Evolutionary conservation across 2,113 vertebrate genomes (phyloP), one percentile per base, ranked within the genome.

Genomic region (Panthera tigris): DNA sequence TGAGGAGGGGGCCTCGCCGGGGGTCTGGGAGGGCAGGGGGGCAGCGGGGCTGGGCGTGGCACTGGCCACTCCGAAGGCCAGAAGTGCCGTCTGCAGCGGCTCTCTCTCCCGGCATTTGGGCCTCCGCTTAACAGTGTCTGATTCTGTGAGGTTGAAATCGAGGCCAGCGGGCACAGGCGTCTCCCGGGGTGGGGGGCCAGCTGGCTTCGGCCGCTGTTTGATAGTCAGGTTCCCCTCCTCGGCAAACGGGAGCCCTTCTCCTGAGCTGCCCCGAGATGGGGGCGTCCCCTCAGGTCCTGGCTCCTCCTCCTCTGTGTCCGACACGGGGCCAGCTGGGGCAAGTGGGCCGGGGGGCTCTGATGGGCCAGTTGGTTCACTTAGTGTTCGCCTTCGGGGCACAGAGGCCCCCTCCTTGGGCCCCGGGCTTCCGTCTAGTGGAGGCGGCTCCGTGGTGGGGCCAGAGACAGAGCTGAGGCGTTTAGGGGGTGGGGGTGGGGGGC

Each of bases 211-310:
- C 33, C 99, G 98, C 98, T 99, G 99, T 92, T 99, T 99, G 98
- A 99, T 99, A 29, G 99, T 99, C 89, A 99, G 99, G 95, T 99
- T 99, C 29, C 99, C 99, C 93, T 99, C 99, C 78, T 99, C 99
- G 0, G 99, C 99, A 4, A 99, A 99, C 0, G 99, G 99, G 83
- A 99, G 99, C 97, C 99, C 99, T 91, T 99, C 99, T 0, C 99
- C 98, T 0, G 99, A 99, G 98, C 98, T 98, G 95, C 98, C 98
- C 66, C 98, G 92, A 36, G 98, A 98, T 0, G 97, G 98, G 18
- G 98, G 71, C 5, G 95, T 97, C 15, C 98, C 99, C 95, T 99
- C 99, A 1, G 99, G 99, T 0, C 98, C 98, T 0, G 97, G 98
- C 15, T 98, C 98, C 39, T 98, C 98, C 41, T 98, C 99, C 61